phyloP scores from a whole-genome alignment of 2,113 vertebrate species.

The Clupea harengus region DNA sequence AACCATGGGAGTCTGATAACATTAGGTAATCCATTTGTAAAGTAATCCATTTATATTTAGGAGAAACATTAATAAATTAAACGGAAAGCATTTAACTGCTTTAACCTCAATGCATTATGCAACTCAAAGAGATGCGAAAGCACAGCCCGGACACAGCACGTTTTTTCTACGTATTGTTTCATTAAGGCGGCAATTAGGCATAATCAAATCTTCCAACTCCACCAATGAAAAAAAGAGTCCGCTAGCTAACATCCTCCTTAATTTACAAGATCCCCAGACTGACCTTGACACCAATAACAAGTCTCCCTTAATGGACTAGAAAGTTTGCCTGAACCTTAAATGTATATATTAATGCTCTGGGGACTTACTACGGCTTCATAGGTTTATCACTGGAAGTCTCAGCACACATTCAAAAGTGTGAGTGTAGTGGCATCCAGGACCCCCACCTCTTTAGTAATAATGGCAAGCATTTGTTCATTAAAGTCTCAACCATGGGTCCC shows the following conservation, averaged over 20 bases:
- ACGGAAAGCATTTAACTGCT: conserved; percentile 49
- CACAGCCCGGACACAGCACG: conserved; percentile 44
- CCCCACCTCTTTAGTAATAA: conserved; percentile 44
- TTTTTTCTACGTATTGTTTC: conserved; percentile 49
- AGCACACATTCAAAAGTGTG: conserved; percentile 22
- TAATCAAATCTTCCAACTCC: conserved; percentile 45
- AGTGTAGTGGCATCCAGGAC: conserved; percentile 52
- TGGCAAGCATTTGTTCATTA: conserved; percentile 59
- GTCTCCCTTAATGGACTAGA: background rate
- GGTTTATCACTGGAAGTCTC: background rate
- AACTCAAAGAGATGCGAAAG: conserved; percentile 48
- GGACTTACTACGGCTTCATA: background rate
- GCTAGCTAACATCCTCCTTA: conserved; percentile 3
- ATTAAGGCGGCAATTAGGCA: conserved; percentile 58
- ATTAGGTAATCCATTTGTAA: background rate
- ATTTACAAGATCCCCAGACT: conserved; percentile 16
- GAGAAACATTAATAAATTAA: conserved; percentile 61
- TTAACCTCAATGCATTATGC: conserved; percentile 60
- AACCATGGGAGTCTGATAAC: background rate
- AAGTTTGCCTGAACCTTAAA: background rate
- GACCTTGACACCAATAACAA: conserved; percentile 29
- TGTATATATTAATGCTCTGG: background rate
- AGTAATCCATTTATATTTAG: conserved; percentile 27
- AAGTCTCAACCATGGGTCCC: conserved; percentile 56
- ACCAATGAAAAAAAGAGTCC: background rate